Evolutionary conservation across 2,888 invertebrate species (phyloP).

Genomic region (Monopis laevigella): DNA sequence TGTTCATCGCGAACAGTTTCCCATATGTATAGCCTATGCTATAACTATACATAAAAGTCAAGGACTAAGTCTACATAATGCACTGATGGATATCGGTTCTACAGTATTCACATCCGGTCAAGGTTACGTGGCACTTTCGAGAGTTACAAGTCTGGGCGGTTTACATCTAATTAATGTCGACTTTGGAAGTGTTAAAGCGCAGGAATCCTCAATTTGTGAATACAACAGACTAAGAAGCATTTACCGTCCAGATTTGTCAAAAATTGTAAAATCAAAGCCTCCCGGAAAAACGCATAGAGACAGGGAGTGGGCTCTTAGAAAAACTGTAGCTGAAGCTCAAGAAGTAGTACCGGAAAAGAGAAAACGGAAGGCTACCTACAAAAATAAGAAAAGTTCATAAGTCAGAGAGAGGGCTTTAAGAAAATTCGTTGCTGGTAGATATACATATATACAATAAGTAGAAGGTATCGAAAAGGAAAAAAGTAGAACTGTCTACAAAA

Average conservation of each 20-base stretch:
- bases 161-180: conserved; percentile 13
- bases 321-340: too few species aligned
- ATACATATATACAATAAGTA: too few species aligned
- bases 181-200: conserved; percentile 12
- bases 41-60: conserved; percentile 19
- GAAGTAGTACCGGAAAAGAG: too few species aligned
- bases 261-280: too few species aligned
- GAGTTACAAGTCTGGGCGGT: conserved; percentile 15
- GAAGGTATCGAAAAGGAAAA: too few species aligned
- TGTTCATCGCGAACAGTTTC: conserved; percentile 20
- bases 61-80: conserved; percentile 19
- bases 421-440: too few species aligned
- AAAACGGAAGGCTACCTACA: too few species aligned
- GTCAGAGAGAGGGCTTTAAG: too few species aligned
- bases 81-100: conserved; percentile 18
- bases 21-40: conserved; percentile 21
- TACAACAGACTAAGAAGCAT: conserved; percentile 10
- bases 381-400: too few species aligned
- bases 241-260: background rate
- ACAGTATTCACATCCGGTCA: conserved; percentile 19
- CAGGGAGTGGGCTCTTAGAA: too few species aligned
- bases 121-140: conserved; percentile 18
- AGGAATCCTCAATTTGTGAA: conserved; percentile 13
- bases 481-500: too few species aligned
- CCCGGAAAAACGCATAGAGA: too few species aligned